Conservation (phyloP, 2,888 invertebrate species). For the Platypus cylindrus region DNA sequence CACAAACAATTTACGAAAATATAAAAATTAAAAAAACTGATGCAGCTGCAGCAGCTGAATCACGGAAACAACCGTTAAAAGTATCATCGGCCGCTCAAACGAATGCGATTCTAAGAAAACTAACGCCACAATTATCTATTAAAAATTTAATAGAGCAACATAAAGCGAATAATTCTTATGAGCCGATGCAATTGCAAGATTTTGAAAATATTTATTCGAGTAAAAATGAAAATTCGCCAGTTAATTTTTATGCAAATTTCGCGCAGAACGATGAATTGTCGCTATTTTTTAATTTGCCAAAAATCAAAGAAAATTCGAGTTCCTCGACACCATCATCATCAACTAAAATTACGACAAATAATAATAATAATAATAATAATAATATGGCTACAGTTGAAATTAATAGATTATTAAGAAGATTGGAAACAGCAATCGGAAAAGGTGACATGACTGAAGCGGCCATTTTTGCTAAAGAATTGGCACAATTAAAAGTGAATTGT, state of each 20-base stretch:
- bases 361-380: constrained; percentile 4
- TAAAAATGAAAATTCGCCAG: constrained; percentile 25
- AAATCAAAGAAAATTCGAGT: constrained; percentile 22
- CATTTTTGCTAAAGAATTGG: constrained; percentile 61
- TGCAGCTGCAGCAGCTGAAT: too few species aligned
- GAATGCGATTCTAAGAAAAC: constrained; percentile 37
- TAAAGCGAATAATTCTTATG: constrained; percentile 28
- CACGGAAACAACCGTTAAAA: constrained; percentile 39
- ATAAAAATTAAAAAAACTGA: constrained; percentile 33
- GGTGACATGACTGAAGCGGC: constrained; percentile 67
- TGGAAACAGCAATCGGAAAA: constrained; percentile 65
- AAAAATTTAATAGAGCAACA: constrained; percentile 18
- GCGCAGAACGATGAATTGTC: constrained; percentile 29
- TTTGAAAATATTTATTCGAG: constrained; percentile 40
- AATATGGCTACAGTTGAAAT: constrained; percentile 47
- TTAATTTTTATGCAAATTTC: constrained; percentile 39
- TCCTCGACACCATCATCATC: neutral
- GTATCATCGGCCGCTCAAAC: constrained; percentile 48
- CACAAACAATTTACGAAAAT: constrained; percentile 35
- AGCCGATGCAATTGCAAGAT: constrained; percentile 43
- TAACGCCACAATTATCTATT: constrained; percentile 19
- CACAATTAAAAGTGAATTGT: constrained; percentile 62
- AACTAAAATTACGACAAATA: too few species aligned
- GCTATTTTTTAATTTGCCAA: constrained; percentile 33
- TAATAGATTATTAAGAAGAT: constrained; percentile 48